A percentile compares a stretch with the other conserved stretches of the same genome.
phyloP scores from a whole-genome alignment of 2,113 vertebrate genomes.

The Gymnobelideus leadbeateri region DNA sequence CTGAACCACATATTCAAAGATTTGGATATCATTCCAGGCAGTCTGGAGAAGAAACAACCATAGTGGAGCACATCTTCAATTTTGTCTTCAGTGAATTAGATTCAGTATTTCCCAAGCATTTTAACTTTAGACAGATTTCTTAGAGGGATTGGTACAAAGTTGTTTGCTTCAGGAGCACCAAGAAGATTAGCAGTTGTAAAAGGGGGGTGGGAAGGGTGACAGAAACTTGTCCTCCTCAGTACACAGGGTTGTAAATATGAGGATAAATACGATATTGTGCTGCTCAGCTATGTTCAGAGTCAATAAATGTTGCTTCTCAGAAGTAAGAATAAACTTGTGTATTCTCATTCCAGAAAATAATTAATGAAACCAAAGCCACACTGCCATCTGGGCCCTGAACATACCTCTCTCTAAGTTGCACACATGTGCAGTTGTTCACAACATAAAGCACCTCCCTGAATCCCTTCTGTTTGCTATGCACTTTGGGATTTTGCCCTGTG shows the following conservation, averaged over 20 bases:
- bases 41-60: constrained; percentile 35
- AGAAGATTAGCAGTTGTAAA: constrained; percentile 19
- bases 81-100: constrained; percentile 26
- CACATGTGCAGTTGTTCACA: neutral
- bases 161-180: neutral
- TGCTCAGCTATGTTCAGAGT: neutral
- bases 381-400: neutral
- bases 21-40: constrained; percentile 30
- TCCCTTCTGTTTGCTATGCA: neutral
- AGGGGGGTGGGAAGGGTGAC: neutral
- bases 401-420: rapidly evolving
- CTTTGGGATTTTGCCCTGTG: neutral
- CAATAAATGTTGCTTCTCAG: constrained; percentile 10
- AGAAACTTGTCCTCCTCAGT: neutral
- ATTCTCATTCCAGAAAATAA: constrained; percentile 44
- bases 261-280: neutral
- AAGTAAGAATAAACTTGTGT: neutral
- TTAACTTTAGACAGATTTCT: constrained; percentile 36
- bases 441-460: neutral
- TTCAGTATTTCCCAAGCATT: constrained; percentile 52
- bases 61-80: neutral
- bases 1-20: constrained; percentile 48
- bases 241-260: neutral
- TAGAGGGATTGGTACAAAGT: constrained; percentile 12
- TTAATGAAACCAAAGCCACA: neutral